Evolutionary conservation across 37 sponge, comb jelly and placozoan species (phyloP).

Genomic region (Beroe ovata): DNA sequence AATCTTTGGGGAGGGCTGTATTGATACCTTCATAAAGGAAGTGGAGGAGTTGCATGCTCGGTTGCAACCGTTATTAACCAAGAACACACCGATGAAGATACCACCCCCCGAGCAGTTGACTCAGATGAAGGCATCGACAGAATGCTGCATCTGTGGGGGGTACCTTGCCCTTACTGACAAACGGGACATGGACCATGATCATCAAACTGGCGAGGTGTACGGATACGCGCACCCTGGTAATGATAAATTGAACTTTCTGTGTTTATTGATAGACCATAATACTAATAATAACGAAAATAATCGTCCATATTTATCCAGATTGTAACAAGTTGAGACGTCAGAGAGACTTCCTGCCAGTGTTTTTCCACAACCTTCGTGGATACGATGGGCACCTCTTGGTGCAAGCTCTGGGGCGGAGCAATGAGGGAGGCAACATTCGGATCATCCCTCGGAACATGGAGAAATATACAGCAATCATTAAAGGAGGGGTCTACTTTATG

Average conservation of each 20-base stretch:
- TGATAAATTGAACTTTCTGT: too few species aligned
- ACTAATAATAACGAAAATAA: too few species aligned
- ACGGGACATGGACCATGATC: constrained; percentile 11
- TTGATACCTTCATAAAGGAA: background rate
- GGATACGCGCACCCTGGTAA: constrained; percentile 10
- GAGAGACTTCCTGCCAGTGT: background rate
- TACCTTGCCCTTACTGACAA: background rate
- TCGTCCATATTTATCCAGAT: too few species aligned
- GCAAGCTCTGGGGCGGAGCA: background rate
- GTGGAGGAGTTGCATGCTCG: background rate
- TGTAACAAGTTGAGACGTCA: background rate
- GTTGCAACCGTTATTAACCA: background rate
- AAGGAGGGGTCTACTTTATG: background rate
- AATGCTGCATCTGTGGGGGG: background rate
- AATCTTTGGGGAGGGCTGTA: background rate
- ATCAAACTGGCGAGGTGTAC: constrained; percentile 23
- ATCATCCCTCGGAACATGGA: constrained; percentile 57
- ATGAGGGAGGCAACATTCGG: background rate
- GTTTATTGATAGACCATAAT: too few species aligned
- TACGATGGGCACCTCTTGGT: constrained; percentile 57
- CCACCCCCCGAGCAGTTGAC: background rate
- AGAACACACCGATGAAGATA: background rate
- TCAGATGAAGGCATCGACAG: background rate
- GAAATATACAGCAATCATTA: background rate
- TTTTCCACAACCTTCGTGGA: constrained; percentile 62